Base-by-base conservation (phyloP, 1,140 invertebrate genomes). In the Andrena cerasifolii region DNA sequence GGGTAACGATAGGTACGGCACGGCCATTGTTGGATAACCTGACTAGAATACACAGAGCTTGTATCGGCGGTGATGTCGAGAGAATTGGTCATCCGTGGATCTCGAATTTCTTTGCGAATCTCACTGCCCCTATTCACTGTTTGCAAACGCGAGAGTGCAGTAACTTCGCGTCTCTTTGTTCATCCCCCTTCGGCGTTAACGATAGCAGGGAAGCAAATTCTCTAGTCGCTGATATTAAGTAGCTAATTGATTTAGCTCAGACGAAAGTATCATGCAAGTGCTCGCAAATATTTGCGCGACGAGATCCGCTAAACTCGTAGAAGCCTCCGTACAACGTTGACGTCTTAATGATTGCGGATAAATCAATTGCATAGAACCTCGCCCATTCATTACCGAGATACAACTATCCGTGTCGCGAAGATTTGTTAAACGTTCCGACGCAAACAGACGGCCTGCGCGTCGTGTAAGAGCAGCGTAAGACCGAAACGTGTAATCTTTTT, bases 1-100 rank as follows among this genome's bases (percentile, higher is more conserved):
- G 82, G 79, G 83, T 85, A 82, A 85, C 77, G 84, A 85, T 85
- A 85, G 80, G 67, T 85, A 84, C 79, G 67, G 80, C 21, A 71
- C 54, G 66, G 79, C 84, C 75, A 85, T 85, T 85, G 84, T 85
- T 73, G 71, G 71, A 65, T 81, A 84, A 72, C 82, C 70, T 80
- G 73, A 71, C 73, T 70, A 43, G 82, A 84, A 78, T 62, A 63
- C 66, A 83, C 36, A 62, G 56, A 51, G 14, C 58, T 62, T 54
- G 47, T 54, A 66, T 66, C 65, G 65, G 4, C 36, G 43, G 53
- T 24, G 40, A 53, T 36, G 58, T 45, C 40, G 59, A 78, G n/a
- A 61, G 45, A 71, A 78, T 72, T 71, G 68, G 58, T 78, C 75
- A 72, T 47, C 28, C n/a, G 28, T 43, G 68, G 59, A 54, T 78